Percentiles rank a stretch among this genome's conserved stretches.
Conservation (phyloP, 2,797 vertebrate genomes). For the Delichon dasypus region DNA sequence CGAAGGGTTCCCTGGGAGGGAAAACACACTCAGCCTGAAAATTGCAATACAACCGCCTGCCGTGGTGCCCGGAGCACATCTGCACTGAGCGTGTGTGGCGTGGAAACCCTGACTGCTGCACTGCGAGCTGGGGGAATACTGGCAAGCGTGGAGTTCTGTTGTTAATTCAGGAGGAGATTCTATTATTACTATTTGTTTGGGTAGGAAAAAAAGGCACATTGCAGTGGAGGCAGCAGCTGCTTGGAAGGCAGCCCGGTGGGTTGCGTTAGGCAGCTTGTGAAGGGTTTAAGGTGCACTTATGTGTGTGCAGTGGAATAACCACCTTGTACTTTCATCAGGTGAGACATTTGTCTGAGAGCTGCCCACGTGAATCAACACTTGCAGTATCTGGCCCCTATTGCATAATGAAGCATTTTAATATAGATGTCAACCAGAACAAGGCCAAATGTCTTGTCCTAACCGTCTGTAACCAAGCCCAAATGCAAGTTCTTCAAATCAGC, state of each 20-base stretch:
- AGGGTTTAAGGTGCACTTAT: not conserved
- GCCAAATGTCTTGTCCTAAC: not conserved
- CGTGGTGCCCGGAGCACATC: not conserved
- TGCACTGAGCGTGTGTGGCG: not conserved
- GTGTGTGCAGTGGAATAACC: not conserved
- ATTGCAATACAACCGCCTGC: not conserved
- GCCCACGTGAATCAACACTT: not conserved
- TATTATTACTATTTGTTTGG: not conserved
- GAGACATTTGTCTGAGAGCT: not conserved
- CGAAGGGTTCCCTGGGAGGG: not conserved
- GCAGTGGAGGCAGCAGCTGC: not conserved
- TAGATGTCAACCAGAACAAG: not conserved
- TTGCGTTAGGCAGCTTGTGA: not conserved
- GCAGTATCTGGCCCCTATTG: not conserved
- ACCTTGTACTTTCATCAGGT: not conserved
- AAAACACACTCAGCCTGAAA: slow-evolving; percentile 27
- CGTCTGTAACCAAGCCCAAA: not conserved
- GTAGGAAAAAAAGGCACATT: not conserved
- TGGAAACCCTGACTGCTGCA: not conserved
- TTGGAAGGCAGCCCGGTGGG: not conserved
- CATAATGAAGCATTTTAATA: not conserved
- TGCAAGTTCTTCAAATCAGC: not conserved
- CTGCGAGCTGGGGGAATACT: not conserved
- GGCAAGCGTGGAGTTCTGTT: not conserved
- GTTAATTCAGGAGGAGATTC: not conserved